Evolutionary conservation across 2,113 vertebrate species (phyloP), one percentile per base, ranked within the genome.

Genomic region (Misgurnus mizolepis): DNA sequence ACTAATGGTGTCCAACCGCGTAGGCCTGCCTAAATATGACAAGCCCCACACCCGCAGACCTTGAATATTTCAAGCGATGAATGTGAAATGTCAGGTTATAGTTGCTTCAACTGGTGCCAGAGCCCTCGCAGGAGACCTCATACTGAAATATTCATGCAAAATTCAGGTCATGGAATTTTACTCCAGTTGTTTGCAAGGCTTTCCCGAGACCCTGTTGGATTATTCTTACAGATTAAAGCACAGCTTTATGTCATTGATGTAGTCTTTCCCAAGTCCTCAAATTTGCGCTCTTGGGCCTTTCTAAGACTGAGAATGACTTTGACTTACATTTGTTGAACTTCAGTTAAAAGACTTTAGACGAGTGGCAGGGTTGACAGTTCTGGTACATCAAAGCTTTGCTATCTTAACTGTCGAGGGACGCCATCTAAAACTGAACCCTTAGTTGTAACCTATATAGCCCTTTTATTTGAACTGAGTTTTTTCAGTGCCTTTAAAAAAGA

Each of bases 311-410:
- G 47, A 2, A 12, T 3, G 43, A 40, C 78, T 86, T 88, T 89
- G 87, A 69, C 67, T 75, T 80, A 75, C 82, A 85, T 87, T 82
- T 66, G 56, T 87, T 66, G 49, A 77, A 80, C 76, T 74, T 47
- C 50, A 62, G 81, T 70, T 85, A 71, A 73, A 75, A 89, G 78
- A 22, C 43, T 77, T 84, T 80, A 39, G 69, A 85, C 68, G 68
- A 34, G 22, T 60, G 62, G 69, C 45, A 87, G 76, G 68, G 70
- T 5, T 87, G 81, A 83, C 61, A 76, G 67, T 11, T 76, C 68
- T 77, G 64, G 39, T 66, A 78, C 69, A 78, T 49, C 65, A 80
- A 76, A 72, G 73, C 65, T 12, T 53, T 78, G 10, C 47, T 67
- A 50, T 71, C 39, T 15, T 61, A 49, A 78, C 74, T 45, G 50